Conservation (phyloP, 2,113 vertebrate species). For the human (Homo sapiens) region DNA sequence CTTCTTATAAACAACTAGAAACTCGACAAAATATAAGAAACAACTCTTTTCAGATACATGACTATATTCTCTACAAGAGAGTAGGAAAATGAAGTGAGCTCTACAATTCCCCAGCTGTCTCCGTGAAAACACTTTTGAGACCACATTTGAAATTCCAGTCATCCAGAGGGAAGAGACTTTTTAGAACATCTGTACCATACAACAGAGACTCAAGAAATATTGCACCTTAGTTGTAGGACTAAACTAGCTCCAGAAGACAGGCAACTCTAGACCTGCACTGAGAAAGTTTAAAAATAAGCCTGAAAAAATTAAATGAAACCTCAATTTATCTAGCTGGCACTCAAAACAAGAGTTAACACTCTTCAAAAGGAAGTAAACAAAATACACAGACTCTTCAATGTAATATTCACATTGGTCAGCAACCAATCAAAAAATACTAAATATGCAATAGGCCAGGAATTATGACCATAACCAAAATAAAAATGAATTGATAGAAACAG, state of each 20-base stretch:
- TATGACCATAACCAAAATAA: neutral
- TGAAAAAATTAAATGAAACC: neutral
- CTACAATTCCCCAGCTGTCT: neutral
- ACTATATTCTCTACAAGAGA: neutral
- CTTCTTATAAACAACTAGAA: neutral
- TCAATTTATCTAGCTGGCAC: neutral
- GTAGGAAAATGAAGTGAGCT: neutral
- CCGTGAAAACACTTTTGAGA: neutral
- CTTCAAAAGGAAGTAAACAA: neutral
- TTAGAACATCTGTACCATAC: neutral
- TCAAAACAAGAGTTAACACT: neutral
- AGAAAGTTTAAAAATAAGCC: neutral
- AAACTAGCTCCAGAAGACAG: neutral
- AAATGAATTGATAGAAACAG: neutral
- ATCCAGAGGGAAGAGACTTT: neutral
- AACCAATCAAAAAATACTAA: neutral
- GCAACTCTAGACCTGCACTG: neutral
- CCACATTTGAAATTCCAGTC: neutral
- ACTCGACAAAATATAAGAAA: neutral
- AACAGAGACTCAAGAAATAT: neutral
- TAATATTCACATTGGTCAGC: neutral
- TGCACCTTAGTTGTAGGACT: neutral
- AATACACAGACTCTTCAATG: neutral
- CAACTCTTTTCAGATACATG: neutral
- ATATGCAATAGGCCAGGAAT: neutral